Base-by-base conservation (phyloP, 1,140 invertebrate genomes). In the Steinernema khuongi region DNA sequence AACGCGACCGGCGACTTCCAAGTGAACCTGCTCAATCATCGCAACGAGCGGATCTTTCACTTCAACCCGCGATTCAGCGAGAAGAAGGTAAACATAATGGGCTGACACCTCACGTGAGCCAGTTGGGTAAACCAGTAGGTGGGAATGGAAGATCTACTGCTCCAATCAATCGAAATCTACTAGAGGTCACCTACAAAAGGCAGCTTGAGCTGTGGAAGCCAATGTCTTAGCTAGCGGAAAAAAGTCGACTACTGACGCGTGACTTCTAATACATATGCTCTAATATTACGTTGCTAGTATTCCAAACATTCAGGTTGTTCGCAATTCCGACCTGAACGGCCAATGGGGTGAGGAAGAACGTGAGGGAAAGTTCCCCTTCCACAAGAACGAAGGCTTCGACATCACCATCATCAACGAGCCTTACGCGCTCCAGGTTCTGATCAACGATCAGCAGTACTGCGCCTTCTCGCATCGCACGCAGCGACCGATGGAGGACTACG, bases 41-140 rank as follows among this genome's bases (percentile, higher is more conserved):
- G 79, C 43, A 77, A 77, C 28, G 76, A 79, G 36, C 74, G 74
- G 28, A 73, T 73, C 66, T 75, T 79, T 30, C 78, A 79, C 70
- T 79, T 79, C 77, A 79, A 79, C 36, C 78, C 78, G 28, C 68
- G 78, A 18, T 79, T 79, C 78, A 74, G 78, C 50, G 77, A 79
- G 70, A 79, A 79, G 19, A 69, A 29, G 28, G 30, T 19, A 26
- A 31, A 30, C 28, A 30, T 14, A 50, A 18, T 67, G 22, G 29
- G 0, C 2, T 2, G n/a, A 22, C n/a, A 2, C 14, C n/a, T 17
- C 33, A 18, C 33, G n/a, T n/a, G 14, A 14, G 17, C 17, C 33
- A 29, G 67, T 29, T 68, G 0, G 33, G 18, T 68, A 19, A 19
- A 19, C 33, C 67, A n/a, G 18, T n/a, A n/a, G n/a, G n/a, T 68